Evolutionary conservation across 1,140 invertebrate genomes (phyloP).

Genomic region (Galleria mellonella): DNA sequence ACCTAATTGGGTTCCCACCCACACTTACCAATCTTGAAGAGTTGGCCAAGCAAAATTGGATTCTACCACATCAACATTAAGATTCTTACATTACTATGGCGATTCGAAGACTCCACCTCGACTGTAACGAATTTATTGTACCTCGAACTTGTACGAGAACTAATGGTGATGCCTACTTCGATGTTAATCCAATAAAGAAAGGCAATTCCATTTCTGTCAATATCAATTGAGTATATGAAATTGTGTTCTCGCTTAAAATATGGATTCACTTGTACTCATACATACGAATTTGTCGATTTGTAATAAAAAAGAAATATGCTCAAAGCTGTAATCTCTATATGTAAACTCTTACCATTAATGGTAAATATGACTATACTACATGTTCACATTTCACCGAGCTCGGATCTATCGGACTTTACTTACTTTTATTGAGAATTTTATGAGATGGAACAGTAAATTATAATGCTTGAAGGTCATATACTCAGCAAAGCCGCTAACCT

Average conservation of each 20-base stretch:
- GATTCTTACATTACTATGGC: neutral
- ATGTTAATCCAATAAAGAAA: constrained; percentile 27
- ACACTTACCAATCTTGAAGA: constrained; percentile 14
- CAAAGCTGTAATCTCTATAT: no score
- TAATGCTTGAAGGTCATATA: no score
- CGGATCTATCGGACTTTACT: no score
- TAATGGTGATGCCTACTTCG: constrained; percentile 19
- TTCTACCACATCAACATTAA: constrained; percentile 1
- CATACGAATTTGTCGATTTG: no score
- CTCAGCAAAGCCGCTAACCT: no score
- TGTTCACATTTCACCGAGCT: no score
- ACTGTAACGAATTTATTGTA: constrained; percentile 24
- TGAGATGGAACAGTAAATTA: no score
- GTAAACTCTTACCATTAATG: no score
- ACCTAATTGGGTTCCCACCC: constrained; percentile 30
- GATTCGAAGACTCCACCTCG: constrained; percentile 17
- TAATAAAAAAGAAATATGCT: no score
- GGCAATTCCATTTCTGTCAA: constrained; percentile 19
- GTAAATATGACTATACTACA: no score
- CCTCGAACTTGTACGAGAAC: constrained; percentile 22
- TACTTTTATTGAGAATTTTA: no score
- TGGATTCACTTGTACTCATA: no score
- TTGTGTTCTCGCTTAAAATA: constrained; percentile 6
- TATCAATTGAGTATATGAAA: constrained; percentile 17
- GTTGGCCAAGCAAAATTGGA: constrained; percentile 6